A percentile compares a stretch with the other conserved stretches of the same genome.
Evolutionary conservation across 1,140 invertebrate species (phyloP).

Genomic region (Saxidomus purpurata): DNA sequence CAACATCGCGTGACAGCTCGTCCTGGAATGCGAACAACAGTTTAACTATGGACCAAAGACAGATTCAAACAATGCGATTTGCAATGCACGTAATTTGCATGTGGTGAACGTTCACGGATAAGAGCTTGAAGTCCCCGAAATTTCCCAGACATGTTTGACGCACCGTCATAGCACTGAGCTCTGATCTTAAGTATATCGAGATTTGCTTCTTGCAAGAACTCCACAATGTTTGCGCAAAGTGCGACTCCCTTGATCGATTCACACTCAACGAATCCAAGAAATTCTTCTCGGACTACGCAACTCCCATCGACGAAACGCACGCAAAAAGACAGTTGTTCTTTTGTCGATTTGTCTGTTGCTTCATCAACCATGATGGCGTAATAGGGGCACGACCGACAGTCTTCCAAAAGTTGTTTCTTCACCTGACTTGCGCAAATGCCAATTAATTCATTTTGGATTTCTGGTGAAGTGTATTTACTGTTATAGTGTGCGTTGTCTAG

Average conservation of each 20-base stretch:
- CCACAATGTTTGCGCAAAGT: not conserved
- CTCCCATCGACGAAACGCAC: conserved; percentile 18
- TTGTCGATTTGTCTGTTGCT: conserved; percentile 58
- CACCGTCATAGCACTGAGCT: conserved; percentile 16
- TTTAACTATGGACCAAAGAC: no score
- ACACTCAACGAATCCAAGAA: no score
- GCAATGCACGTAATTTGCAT: conserved; percentile 12
- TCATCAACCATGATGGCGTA: conserved; percentile 55
- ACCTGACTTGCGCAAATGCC: not conserved
- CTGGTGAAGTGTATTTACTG: conserved; percentile 2
- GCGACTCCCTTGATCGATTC: conserved; percentile 11
- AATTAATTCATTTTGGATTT: no score
- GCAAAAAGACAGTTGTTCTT: conserved; percentile 58
- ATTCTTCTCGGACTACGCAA: no score
- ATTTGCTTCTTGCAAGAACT: not conserved
- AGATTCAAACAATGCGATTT: not conserved
- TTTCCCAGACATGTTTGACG: no score
- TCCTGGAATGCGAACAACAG: conserved; percentile 5
- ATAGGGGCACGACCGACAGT: conserved; percentile 21
- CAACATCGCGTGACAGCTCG: conserved; percentile 4
- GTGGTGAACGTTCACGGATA: conserved; percentile 1
- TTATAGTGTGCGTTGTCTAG: not conserved
- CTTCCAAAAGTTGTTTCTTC: conserved; percentile 9
- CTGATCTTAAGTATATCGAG: no score
- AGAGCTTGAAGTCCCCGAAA: conserved; percentile 5